These are phyloP conservation scores for Gambusia holbrooki DNA, from an alignment of 2,113 vertebrate species.

Conservation along the genomic window DNA sequence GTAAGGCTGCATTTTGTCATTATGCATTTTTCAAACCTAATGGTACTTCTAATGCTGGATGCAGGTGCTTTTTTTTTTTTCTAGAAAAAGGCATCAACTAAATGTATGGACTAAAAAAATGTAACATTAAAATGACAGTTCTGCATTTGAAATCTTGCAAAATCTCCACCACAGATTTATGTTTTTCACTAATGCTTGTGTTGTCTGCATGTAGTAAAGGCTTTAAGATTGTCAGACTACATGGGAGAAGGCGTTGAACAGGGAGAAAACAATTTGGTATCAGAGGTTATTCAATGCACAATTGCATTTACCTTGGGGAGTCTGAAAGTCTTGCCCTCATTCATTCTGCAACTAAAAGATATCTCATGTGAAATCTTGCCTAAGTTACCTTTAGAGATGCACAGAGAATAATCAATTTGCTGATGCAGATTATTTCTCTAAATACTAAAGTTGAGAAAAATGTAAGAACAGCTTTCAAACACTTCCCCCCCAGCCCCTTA, in stretches of 20 bases:
- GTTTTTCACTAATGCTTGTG: conserved; percentile 61
- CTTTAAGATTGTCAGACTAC: conserved; percentile 51
- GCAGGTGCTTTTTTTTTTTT: conserved; percentile 64
- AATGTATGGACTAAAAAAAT: conserved; percentile 50
- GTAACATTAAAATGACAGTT: conserved; percentile 33
- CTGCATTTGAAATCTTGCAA: conserved; percentile 68
- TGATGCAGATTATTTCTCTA: too few species aligned
- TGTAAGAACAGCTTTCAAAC: neutral
- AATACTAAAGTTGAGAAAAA: neutral
- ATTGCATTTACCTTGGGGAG: conserved; percentile 40
- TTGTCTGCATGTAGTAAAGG: conserved; percentile 64
- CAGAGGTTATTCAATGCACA: conserved; percentile 41
- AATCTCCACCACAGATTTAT: conserved; percentile 59
- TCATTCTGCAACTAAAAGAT: conserved; percentile 17
- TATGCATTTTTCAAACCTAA: conserved; percentile 56
- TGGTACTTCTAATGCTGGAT: conserved; percentile 77
- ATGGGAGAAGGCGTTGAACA: neutral
- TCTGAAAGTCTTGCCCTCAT: conserved; percentile 22
- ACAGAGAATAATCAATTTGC: neutral
- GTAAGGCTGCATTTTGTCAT: conserved; percentile 62
- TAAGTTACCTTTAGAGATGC: neutral
- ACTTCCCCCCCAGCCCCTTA: neutral
- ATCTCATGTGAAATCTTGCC: neutral
- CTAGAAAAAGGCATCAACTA: conserved; percentile 49
- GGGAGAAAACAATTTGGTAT: conserved; percentile 6